These are phyloP conservation scores for Phaedon cochleariae DNA, from an alignment of 2,888 invertebrate genomes.

Conservation along the genomic window DNA sequence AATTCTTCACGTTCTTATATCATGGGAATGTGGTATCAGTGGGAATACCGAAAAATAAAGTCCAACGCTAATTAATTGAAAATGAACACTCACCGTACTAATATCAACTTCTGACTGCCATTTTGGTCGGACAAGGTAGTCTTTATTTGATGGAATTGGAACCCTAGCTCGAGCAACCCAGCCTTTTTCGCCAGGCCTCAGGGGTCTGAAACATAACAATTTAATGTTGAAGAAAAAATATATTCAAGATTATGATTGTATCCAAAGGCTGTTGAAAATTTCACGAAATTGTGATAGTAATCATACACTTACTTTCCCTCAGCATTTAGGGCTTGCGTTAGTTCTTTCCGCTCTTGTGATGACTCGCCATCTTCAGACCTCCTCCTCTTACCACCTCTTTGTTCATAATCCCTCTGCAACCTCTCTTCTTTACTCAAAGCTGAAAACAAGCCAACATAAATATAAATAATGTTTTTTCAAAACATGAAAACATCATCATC, in stretches of 20 bases:
- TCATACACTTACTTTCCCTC: conserved; percentile 66
- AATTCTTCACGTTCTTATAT: too few species aligned
- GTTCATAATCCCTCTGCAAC: conserved; percentile 89
- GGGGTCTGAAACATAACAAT: conserved; percentile 63
- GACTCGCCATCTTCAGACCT: conserved; percentile 63
- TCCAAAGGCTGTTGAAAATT: too few species aligned
- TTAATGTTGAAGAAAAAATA: not conserved
- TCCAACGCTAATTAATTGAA: too few species aligned
- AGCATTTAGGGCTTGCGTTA: conserved; percentile 70
- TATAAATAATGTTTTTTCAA: too few species aligned
- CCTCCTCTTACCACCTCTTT: conserved; percentile 72
- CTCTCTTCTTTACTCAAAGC: conserved; percentile 93
- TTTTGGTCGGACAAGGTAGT: conserved; percentile 94
- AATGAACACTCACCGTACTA: conserved; percentile 69
- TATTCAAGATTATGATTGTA: too few species aligned
- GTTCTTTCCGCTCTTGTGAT: conserved; percentile 66
- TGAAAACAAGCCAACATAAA: conserved; percentile 49
- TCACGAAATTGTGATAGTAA: too few species aligned
- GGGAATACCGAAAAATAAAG: too few species aligned
- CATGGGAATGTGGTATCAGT: too few species aligned
- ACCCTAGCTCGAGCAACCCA: conserved; percentile 96
- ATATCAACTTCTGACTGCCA: conserved; percentile 90
- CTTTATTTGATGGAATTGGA: conserved; percentile 93
- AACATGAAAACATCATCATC: too few species aligned
- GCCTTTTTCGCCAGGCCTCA: conserved; percentile 94